phyloP scores from a whole-genome alignment of 2,888 invertebrate species.

The Drosophila setosimentum region DNA sequence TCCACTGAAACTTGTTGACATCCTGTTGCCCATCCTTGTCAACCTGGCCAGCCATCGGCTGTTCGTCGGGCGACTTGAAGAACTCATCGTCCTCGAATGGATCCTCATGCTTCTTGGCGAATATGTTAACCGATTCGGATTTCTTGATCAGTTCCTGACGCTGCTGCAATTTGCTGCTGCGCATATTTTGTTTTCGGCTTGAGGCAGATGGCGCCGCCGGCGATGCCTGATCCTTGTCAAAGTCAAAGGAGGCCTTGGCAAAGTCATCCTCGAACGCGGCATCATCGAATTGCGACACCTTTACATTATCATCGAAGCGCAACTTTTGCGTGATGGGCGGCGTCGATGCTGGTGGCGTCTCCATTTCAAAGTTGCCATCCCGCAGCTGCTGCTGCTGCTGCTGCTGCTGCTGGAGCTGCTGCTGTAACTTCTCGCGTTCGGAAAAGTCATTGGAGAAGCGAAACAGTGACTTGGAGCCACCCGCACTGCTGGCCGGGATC shows the following conservation, averaged over 20 bases:
- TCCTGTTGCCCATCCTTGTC: slow-evolving; percentile 25
- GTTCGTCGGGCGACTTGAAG: slow-evolving; percentile 87
- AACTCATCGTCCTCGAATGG: slow-evolving; percentile 96
- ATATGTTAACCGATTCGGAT: slow-evolving; percentile 96
- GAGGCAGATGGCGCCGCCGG: slow-evolving; percentile 48
- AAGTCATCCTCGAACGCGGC: slow-evolving; percentile 87
- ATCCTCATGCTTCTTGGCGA: slow-evolving; percentile 93
- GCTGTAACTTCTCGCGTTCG: slow-evolving; percentile 82
- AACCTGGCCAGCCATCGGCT: slow-evolving; percentile 33
- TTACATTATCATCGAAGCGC: slow-evolving; percentile 91
- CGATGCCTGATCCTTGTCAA: slow-evolving; percentile 83
- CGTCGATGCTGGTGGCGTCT: slow-evolving; percentile 65
- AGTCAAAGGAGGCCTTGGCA: slow-evolving; percentile 85
- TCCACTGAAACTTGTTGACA: slow-evolving; percentile 82
- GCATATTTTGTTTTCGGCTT: slow-evolving; percentile 80
- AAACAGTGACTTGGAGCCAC: slow-evolving; percentile 83
- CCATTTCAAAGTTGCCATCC: slow-evolving; percentile 59
- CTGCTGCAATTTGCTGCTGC: slow-evolving; percentile 84
- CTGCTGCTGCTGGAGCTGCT: slow-evolving; percentile 58
- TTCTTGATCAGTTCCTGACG: slow-evolving; percentile 91
- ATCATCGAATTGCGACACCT: slow-evolving; percentile 85
- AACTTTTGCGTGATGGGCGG: slow-evolving; percentile 83
- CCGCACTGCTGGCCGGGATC: slow-evolving; percentile 60
- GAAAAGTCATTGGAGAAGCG: slow-evolving; percentile 89
- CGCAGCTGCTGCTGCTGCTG: slow-evolving; percentile 63